Evolutionary conservation across 2,113 vertebrate genomes (phyloP).

Genomic region (Conger conger): DNA sequence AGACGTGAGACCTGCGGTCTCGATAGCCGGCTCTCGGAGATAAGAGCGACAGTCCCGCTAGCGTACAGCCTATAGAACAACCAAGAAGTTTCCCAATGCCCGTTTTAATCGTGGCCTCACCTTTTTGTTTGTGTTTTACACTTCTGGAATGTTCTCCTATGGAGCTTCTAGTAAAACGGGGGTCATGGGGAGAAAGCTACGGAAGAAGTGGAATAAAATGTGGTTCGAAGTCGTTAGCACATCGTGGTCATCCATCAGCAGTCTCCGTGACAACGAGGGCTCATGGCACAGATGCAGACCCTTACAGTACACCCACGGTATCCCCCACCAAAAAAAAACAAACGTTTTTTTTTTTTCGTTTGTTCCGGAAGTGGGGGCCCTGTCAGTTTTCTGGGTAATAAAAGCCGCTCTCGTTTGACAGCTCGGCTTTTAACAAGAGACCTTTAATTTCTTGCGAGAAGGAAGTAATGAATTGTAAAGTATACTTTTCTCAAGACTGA

Average conservation of each 20-base stretch:
- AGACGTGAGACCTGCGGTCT: neutral
- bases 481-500: slow-evolving; percentile 47
- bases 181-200: neutral
- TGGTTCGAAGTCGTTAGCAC: neutral
- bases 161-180: neutral
- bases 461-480: slow-evolving; percentile 56
- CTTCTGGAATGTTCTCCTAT: neutral
- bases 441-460: slow-evolving; percentile 53
- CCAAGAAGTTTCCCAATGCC: neutral
- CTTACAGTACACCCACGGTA: slow-evolving; percentile 12
- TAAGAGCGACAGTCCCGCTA: neutral
- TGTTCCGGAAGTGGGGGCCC: slow-evolving; percentile 27
- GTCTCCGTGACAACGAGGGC: neutral
- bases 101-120: neutral
- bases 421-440: slow-evolving; percentile 51
- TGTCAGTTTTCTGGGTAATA: slow-evolving; percentile 43
- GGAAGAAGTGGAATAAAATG: neutral
- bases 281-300: neutral
- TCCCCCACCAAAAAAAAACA: slow-evolving; percentile 41
- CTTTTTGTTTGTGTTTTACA: neutral
- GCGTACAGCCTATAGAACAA: neutral
- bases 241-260: neutral
- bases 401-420: slow-evolving; percentile 50
- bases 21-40: neutral
- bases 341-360: slow-evolving; percentile 1